phyloP scores from a whole-genome alignment of 2,888 invertebrate genomes.

The Pyrrhia umbra region DNA sequence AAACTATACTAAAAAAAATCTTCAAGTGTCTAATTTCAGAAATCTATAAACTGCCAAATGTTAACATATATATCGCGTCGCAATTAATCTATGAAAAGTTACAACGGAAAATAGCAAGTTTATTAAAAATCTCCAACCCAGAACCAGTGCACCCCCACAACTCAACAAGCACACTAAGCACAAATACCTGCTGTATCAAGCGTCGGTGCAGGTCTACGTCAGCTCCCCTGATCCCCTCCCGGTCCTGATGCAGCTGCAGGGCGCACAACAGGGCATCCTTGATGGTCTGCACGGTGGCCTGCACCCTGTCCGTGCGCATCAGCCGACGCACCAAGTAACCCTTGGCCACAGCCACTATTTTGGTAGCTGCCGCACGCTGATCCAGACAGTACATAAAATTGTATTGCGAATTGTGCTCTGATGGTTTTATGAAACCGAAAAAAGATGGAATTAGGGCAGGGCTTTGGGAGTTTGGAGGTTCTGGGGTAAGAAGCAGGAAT shows the following conservation, averaged over 20 bases:
- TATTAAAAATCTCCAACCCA: slow-evolving; percentile 2
- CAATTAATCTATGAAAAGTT: too few relatives aligned
- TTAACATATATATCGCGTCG: too few relatives aligned
- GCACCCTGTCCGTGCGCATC: slow-evolving; percentile 95
- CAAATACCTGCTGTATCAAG: slow-evolving; percentile 92
- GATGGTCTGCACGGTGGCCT: slow-evolving; percentile 94
- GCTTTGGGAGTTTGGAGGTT: neutral
- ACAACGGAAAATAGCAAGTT: too few relatives aligned
- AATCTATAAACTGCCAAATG: too few relatives aligned
- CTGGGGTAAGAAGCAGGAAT: too few relatives aligned
- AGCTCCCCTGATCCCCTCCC: slow-evolving; percentile 90
- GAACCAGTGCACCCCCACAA: slow-evolving; percentile 49
- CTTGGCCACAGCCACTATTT: slow-evolving; percentile 92
- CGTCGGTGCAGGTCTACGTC: slow-evolving; percentile 94
- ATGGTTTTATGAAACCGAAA: neutral
- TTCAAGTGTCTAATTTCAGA: neutral
- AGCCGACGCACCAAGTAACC: slow-evolving; percentile 96
- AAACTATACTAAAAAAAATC: neutral
- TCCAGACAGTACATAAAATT: slow-evolving; percentile 75
- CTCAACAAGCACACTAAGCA: slow-evolving; percentile 32
- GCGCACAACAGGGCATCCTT: slow-evolving; percentile 94
- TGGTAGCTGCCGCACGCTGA: slow-evolving; percentile 90
- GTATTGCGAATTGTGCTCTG: slow-evolving; percentile 52
- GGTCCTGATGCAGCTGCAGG: slow-evolving; percentile 92
- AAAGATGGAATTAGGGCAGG: neutral